phyloP scores from a whole-genome alignment of 2,888 invertebrate species.

The Amiota mariae region DNA sequence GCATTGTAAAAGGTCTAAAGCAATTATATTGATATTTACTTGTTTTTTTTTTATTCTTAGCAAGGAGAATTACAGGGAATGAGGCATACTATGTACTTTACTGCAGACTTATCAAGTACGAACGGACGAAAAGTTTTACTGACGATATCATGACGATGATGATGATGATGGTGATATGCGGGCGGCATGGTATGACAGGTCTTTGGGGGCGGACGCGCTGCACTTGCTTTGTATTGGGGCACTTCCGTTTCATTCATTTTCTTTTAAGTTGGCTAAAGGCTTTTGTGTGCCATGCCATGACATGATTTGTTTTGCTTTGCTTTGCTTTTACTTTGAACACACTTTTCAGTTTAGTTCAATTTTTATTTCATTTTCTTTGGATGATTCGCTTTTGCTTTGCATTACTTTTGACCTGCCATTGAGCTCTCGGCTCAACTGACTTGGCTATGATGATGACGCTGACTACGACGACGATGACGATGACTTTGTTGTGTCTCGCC shows the following conservation, averaged over 20 bases:
- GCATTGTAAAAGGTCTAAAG: conserved; percentile 17
- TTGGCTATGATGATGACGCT: background rate
- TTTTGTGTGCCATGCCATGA: conserved; percentile 18
- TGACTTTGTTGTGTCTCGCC: conserved; percentile 19
- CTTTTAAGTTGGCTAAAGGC: background rate
- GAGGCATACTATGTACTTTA: background rate
- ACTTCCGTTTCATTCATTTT: conserved; percentile 20
- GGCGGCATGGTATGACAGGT: conserved; percentile 1
- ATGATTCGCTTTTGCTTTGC: conserved; percentile 8
- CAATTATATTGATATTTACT: conserved; percentile 22
- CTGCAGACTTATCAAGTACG: conserved; percentile 17
- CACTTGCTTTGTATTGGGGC: conserved; percentile 18
- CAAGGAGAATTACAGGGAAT: background rate
- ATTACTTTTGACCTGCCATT: conserved; percentile 30
- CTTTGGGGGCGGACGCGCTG: background rate
- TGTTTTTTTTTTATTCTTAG: background rate
- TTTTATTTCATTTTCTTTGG: too few relatives aligned
- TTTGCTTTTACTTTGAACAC: conserved; percentile 5
- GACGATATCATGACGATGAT: conserved; percentile 2
- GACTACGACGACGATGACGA: background rate
- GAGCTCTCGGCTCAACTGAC: background rate
- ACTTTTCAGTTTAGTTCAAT: conserved; percentile 1
- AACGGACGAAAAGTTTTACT: conserved; percentile 15
- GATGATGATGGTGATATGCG: conserved; percentile 6
- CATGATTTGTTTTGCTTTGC: conserved; percentile 1